Percentiles rank a stretch among this genome's conserved stretches.
phyloP scores from a whole-genome alignment of 1,140 invertebrate species.

The Drosophila arizonae region DNA sequence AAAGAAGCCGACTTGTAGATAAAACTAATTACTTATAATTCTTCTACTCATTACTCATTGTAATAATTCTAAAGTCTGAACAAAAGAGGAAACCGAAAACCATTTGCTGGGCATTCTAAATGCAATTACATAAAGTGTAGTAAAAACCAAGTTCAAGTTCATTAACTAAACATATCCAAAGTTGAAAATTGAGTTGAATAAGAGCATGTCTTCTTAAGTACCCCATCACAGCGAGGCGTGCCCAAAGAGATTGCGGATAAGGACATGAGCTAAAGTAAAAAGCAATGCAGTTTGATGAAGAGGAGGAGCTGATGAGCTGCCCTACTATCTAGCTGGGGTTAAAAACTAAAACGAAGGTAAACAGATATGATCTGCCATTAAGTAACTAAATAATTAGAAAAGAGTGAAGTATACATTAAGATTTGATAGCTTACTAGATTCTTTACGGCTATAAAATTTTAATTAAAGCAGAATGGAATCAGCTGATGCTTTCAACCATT shows the following conservation, averaged over 20 bases:
- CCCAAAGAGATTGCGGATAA: background rate
- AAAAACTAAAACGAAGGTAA: background rate
- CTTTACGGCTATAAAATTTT: background rate
- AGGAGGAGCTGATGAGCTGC: background rate
- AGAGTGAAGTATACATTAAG: background rate
- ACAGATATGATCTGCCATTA: background rate
- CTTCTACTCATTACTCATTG: too few species aligned
- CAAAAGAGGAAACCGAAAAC: too few species aligned
- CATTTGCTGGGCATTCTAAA: too few species aligned
- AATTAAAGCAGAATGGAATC: background rate
- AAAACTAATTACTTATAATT: too few species aligned
- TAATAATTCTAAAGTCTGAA: too few species aligned
- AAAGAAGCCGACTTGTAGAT: too few species aligned
- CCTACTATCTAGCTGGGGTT: background rate
- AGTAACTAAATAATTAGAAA: background rate
- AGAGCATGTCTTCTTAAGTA: too few species aligned
- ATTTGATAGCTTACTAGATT: background rate
- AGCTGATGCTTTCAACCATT: background rate
- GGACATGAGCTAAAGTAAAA: background rate
- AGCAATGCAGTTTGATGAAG: background rate
- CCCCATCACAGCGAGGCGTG: background rate
- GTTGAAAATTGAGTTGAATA: too few species aligned
- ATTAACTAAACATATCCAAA: too few species aligned
- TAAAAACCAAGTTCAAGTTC: too few species aligned
- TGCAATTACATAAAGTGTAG: too few species aligned